Conservation (phyloP, 1,140 invertebrate species). For the Globodera ellingtonae region DNA sequence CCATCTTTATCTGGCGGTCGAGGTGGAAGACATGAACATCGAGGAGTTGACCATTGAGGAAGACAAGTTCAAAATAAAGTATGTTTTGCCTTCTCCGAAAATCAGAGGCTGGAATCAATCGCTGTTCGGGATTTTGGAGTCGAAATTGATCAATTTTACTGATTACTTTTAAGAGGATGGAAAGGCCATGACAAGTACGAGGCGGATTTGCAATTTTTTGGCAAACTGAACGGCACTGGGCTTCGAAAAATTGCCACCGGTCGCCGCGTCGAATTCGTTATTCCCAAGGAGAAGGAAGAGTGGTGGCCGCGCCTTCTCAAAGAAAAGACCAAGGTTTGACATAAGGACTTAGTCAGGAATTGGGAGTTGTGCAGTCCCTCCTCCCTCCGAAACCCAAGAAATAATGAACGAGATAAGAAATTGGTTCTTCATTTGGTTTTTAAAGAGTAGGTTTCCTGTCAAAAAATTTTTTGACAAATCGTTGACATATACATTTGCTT, state of each 20-base stretch:
- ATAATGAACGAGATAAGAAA: no score
- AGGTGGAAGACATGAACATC: slow-evolving; percentile 55
- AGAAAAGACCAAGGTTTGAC: slow-evolving; percentile 42
- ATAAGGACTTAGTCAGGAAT: neutral
- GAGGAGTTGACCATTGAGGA: slow-evolving; percentile 52
- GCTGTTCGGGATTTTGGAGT: neutral
- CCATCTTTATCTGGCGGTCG: slow-evolving; percentile 48
- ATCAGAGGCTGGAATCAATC: no score
- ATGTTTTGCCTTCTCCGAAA: slow-evolving; percentile 13
- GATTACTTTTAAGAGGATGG: slow-evolving; percentile 49
- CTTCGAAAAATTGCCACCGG: slow-evolving; percentile 49
- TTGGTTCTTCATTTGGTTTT: no score
- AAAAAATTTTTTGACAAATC: no score
- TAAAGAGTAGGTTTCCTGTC: no score
- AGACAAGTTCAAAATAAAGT: slow-evolving; percentile 55
- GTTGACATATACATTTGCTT: no score
- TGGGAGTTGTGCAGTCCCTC: no score
- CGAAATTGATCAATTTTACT: neutral
- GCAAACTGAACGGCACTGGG: slow-evolving; percentile 41
- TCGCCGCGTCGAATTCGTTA: slow-evolving; percentile 53
- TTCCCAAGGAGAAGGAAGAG: slow-evolving; percentile 50
- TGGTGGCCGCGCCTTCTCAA: slow-evolving; percentile 57
- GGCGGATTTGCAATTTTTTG: slow-evolving; percentile 51
- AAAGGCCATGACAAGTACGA: slow-evolving; percentile 47
- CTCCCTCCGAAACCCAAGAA: no score